Percentiles rank a stretch among this genome's conserved stretches.
These are phyloP conservation scores for Aleiodes leptofemur DNA, from an alignment of 2,888 invertebrate genomes.

Conservation along the genomic window DNA sequence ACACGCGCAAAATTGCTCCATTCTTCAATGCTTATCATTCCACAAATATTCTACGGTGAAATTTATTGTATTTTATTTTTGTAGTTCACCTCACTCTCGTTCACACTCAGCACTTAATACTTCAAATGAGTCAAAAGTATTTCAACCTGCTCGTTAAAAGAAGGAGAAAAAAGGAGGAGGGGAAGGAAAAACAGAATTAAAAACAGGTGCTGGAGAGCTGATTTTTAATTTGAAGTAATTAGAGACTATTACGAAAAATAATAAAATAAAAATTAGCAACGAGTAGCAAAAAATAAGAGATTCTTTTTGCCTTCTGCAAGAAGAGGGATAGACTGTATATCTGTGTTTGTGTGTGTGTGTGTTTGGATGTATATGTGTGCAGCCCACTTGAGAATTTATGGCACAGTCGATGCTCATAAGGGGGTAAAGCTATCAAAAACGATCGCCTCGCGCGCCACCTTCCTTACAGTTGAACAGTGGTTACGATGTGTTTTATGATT, in stretches of 20 bases:
- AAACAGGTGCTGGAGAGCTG: conserved; percentile 8
- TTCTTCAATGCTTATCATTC: conserved; percentile 29
- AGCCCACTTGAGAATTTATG: conserved; percentile 34
- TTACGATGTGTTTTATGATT: conserved; percentile 63
- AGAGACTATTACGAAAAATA: conserved; percentile 15
- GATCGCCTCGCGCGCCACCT: conserved; percentile 31
- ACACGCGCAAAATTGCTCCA: conserved; percentile 59
- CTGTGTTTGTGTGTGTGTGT: not conserved
- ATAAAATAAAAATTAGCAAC: conserved; percentile 6
- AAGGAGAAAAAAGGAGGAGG: not conserved
- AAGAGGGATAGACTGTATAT: not conserved
- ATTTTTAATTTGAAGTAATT: conserved; percentile 28
- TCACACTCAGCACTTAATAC: conserved; percentile 48
- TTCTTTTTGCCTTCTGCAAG: not conserved
- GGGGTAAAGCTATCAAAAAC: conserved; percentile 39
- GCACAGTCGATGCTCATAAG: conserved; percentile 38
- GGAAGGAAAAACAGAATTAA: not conserved
- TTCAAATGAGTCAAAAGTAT: conserved; percentile 42
- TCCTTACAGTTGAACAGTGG: conserved; percentile 32
- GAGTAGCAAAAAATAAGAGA: conserved; percentile 7
- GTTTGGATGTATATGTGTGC: conserved; percentile 6
- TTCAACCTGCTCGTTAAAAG: not conserved
- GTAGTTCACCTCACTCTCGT: conserved; percentile 2
- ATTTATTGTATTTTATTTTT: conserved; percentile 21
- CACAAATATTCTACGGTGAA: no score